Evolutionary conservation across 2,113 vertebrate genomes (phyloP), one percentile per base, ranked within the genome.

Genomic region (Dasypus novemcinctus): DNA sequence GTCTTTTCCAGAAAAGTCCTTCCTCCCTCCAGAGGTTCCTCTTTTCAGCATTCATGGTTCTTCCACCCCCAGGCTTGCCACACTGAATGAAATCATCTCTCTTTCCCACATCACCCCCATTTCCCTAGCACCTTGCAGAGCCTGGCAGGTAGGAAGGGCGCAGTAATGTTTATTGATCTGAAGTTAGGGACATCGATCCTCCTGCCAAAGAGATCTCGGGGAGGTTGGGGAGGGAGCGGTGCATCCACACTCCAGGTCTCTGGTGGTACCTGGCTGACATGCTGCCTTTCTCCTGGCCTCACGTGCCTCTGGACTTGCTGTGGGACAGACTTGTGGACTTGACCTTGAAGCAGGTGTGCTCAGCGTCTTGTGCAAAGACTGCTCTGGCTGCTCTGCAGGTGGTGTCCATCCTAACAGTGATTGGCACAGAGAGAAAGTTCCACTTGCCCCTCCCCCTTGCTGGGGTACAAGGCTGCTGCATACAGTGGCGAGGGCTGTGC

Each of bases 201-300:
- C 46, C 75, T 90, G 90, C 59, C 86, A 36, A 38, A 76, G 81
- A 90, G 83, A 83, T 41, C 46, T 74, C 33, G 54, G 52, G 31
- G 38, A 49, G 20, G 43, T 41, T 59, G 46, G 61, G 59, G 36
- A 52, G n/a, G 69, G 69, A 46, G 66, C 59, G 43, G 9, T 46
- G 61, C 14, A 54, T 69, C 46, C 36, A 33, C 27, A 61, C 14
- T 4, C 31, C 10, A 27, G 38, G 29, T 36, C 54, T 20, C 52
- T 49, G 52, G 41, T 57, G 75, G 43, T 20, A 4, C 75, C 36
- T 31, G 29, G 41, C 81, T 84, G 69, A 57, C 57, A 21, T 23
- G 41, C 61, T 23, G 57, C 49, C 10, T 49, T 9, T 69, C 64
- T 38, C 20, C 36, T 46, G 66, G 85, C 41, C 43, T 57, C 64